These are phyloP conservation scores for Catostylus mosaicus DNA, from an alignment of 30 jellyfish, hydroid and myxozoan species.

Conservation along the genomic window DNA sequence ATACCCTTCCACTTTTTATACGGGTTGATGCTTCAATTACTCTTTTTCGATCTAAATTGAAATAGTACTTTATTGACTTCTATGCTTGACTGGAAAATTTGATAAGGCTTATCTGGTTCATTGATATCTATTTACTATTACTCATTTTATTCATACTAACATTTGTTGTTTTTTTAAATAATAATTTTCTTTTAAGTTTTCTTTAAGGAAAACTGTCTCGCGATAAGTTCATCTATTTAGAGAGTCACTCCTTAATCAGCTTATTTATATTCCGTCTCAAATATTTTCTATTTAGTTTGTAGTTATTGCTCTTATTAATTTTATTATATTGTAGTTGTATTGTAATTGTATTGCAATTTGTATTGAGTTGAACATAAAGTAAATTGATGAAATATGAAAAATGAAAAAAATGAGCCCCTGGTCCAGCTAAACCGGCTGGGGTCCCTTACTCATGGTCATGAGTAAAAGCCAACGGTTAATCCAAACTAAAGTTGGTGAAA, in stretches of 20 bases:
- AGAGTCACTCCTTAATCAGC: neutral
- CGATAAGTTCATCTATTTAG: constrained; percentile 12
- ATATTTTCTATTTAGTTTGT: neutral
- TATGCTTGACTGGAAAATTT: neutral
- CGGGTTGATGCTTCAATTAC: constrained; percentile 19
- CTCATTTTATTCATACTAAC: neutral
- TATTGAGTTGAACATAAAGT: neutral
- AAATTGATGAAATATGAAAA: constrained; percentile 16
- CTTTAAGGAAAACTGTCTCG: constrained; percentile 4
- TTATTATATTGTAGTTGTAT: constrained; percentile 8
- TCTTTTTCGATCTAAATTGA: constrained; percentile 11
- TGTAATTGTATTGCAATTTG: neutral
- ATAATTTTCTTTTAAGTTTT: neutral
- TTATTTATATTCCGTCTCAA: neutral
- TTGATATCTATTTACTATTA: neutral
- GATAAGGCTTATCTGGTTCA: constrained; percentile 13
- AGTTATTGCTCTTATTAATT: neutral
- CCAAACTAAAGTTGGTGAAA: too few relatives aligned
- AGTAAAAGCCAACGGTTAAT: too few relatives aligned
- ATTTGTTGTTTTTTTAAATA: neutral
- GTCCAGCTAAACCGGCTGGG: too few relatives aligned
- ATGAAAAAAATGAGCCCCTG: too few relatives aligned
- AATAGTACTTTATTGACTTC: constrained; percentile 14
- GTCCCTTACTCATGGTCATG: too few relatives aligned
- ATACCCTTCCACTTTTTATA: constrained; percentile 11